Conservation (phyloP, 2,888 invertebrate genomes). For the Omphaloscelis lunosa region DNA sequence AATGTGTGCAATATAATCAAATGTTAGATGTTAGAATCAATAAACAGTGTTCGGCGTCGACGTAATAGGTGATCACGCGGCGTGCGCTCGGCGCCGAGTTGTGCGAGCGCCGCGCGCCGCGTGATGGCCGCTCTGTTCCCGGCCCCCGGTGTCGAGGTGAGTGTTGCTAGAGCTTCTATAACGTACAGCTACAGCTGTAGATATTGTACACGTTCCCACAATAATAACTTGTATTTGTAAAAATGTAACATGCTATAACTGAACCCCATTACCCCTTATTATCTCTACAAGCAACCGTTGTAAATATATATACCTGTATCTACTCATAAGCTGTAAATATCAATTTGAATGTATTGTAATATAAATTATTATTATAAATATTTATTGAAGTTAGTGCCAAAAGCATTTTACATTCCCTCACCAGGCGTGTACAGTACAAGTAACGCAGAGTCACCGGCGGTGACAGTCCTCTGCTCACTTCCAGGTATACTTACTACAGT, state of each 20-base stretch:
- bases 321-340: conserved; percentile 88
- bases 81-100: conserved; percentile 25
- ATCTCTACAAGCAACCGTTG: conserved; percentile 76
- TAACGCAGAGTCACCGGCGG: conserved; percentile 66
- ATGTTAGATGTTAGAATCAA: conserved; percentile 83
- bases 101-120: conserved; percentile 20
- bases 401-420: conserved; percentile 84
- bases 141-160: conserved; percentile 66
- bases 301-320: conserved; percentile 81
- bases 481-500: conserved; percentile 63
- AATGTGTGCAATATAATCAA: conserved; percentile 89
- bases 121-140: conserved; percentile 61
- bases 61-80: conserved; percentile 72
- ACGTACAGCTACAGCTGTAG: conserved; percentile 75
- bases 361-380: conserved; percentile 82
- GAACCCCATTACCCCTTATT: conserved; percentile 75
- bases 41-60: conserved; percentile 74
- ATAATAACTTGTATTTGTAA: conserved; percentile 72
- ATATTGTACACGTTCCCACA: conserved; percentile 84
- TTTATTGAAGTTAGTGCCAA: conserved; percentile 90
- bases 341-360: conserved; percentile 84
- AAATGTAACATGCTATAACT: conserved; percentile 77
- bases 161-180: conserved; percentile 79
- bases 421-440: conserved; percentile 78
- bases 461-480: conserved; percentile 60